phyloP scores from a whole-genome alignment of 2,113 vertebrate species.

The Tyrannus savana region DNA sequence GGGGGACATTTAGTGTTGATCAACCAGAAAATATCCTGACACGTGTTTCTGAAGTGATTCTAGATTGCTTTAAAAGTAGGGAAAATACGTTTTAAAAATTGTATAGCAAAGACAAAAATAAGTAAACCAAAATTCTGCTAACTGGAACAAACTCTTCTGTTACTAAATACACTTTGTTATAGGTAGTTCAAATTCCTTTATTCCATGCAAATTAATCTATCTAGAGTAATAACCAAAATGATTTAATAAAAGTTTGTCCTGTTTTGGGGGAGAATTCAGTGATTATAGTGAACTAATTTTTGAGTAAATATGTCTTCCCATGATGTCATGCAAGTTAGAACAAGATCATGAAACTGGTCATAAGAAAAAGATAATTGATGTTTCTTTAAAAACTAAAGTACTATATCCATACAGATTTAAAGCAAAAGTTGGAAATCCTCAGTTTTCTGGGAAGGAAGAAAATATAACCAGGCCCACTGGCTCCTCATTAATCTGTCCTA shows the following conservation, averaged over 20 bases:
- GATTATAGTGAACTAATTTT: background rate
- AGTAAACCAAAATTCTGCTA: background rate
- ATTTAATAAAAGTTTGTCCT: background rate
- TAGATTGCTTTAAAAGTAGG: background rate
- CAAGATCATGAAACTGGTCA: background rate
- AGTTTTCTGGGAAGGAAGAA: background rate
- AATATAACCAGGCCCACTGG: background rate
- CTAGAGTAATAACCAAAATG: fast-evolving
- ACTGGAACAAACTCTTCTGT: background rate
- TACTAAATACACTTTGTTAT: background rate
- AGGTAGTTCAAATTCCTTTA: background rate
- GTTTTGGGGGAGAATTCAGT: background rate
- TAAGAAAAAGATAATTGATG: background rate
- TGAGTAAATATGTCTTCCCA: background rate
- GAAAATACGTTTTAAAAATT: background rate
- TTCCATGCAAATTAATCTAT: background rate
- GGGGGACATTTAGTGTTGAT: background rate
- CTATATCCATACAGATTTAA: background rate
- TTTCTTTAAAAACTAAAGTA: background rate
- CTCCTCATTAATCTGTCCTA: background rate
- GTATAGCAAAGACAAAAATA: background rate
- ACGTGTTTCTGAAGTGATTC: background rate
- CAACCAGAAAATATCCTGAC: background rate
- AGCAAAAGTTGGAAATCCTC: background rate
- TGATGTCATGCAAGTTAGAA: background rate